Conservation (phyloP, 2,113 vertebrate genomes). For the Coptodon bakossiorum region DNA sequence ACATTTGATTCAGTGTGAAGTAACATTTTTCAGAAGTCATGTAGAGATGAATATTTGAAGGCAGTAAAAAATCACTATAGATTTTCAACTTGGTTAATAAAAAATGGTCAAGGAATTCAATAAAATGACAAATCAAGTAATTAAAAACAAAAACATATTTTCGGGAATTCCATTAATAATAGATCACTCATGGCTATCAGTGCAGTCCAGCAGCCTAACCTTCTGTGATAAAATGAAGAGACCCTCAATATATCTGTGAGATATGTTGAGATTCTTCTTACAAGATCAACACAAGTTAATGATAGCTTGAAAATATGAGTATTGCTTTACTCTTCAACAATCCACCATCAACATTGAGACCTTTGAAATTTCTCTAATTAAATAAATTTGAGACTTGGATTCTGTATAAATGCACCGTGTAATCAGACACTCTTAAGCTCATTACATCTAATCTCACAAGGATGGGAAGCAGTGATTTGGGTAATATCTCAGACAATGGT, state of each 20-base stretch:
- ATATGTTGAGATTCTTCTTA: neutral
- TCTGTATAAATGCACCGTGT: neutral
- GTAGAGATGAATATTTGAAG: neutral
- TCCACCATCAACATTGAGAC: neutral
- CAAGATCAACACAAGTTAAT: neutral
- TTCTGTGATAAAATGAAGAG: neutral
- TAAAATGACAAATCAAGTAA: neutral
- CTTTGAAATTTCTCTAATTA: neutral
- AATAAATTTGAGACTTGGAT: neutral
- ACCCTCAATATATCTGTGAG: fast-evolving
- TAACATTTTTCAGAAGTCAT: neutral
- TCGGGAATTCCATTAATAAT: neutral
- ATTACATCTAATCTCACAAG: neutral
- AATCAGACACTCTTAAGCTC: neutral
- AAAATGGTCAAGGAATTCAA: neutral
- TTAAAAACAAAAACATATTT: neutral
- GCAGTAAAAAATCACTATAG: neutral
- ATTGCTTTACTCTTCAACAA: neutral
- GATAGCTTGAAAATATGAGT: neutral
- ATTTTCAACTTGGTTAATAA: neutral
- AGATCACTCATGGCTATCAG: neutral
- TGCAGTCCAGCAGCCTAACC: neutral
- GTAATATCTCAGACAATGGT: neutral
- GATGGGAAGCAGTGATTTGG: neutral
- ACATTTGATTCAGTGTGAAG: neutral